Evolutionary conservation across 2,113 vertebrate genomes (phyloP).

Genomic region (Tauraco erythrolophus): DNA sequence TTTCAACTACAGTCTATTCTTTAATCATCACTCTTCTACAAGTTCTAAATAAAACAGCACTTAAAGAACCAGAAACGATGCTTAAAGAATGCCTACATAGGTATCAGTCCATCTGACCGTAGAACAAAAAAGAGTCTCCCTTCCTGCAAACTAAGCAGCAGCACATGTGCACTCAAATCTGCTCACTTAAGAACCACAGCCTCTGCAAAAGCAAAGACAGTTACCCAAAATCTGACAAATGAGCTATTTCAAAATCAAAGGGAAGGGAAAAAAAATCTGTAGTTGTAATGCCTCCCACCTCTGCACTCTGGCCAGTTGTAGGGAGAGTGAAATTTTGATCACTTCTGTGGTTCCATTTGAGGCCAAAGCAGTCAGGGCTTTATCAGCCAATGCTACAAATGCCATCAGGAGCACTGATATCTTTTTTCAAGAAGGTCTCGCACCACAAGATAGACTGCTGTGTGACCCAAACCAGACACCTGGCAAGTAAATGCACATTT

Average conservation of each 20-base stretch:
- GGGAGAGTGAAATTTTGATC: neutral
- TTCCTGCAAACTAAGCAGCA: neutral
- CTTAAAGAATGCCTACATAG: neutral
- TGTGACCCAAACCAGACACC: neutral
- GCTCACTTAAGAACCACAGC: neutral
- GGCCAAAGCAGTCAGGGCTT: neutral
- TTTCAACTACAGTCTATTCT: neutral
- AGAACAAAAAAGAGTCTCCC: neutral
- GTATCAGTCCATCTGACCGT: neutral
- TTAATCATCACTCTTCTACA: neutral
- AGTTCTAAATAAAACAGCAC: neutral
- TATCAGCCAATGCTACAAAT: neutral
- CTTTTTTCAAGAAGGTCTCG: neutral
- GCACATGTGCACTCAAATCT: neutral
- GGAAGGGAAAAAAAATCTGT: neutral
- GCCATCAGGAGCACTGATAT: neutral
- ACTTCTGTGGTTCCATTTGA: neutral
- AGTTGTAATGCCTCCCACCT: neutral
- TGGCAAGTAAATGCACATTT: neutral
- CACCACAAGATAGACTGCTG: neutral
- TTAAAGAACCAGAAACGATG: neutral
- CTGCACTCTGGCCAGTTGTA: neutral
- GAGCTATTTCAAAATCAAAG: neutral
- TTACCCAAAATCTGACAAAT: neutral
- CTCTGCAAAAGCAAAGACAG: neutral